A percentile compares a stretch with the other conserved stretches of the same genome.
phyloP scores from a whole-genome alignment of 2,888 invertebrate genomes.

The Acronicta alni region DNA sequence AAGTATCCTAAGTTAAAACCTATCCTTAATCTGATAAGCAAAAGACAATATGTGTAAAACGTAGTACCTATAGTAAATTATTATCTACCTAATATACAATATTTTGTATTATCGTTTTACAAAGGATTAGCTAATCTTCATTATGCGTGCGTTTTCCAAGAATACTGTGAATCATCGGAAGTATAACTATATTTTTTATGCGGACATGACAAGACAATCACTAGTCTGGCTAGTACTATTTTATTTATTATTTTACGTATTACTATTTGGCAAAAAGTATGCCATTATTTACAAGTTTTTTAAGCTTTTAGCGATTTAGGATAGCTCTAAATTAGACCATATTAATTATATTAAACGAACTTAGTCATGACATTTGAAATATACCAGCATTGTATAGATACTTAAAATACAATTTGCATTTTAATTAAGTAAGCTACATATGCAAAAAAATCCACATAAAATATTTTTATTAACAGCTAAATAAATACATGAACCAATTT shows the following conservation, averaged over 20 bases:
- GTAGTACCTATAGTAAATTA: conserved; percentile 21
- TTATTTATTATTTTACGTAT: no score
- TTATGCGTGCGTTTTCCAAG: conserved; percentile 44
- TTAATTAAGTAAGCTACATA: no score
- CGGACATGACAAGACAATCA: conserved; percentile 39
- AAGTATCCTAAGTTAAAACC: no score
- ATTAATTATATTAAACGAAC: no score
- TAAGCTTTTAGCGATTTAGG: conserved; percentile 18
- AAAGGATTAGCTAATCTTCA: conserved; percentile 53
- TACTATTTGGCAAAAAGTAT: conserved; percentile 31
- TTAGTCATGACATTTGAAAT: no score
- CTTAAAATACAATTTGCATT: neutral
- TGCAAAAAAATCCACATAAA: conserved; percentile 2
- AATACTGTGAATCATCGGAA: conserved; percentile 58
- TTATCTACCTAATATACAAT: conserved; percentile 17
- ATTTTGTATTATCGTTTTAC: conserved; percentile 28
- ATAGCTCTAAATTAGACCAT: neutral
- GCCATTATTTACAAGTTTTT: conserved; percentile 25
- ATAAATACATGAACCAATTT: conserved; percentile 13
- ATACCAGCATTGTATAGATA: no score
- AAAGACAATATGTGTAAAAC: conserved; percentile 20
- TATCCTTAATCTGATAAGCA: neutral
- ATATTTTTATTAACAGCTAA: conserved; percentile 14
- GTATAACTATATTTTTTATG: conserved; percentile 48
- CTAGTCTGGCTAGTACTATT: no score